Evolutionary conservation across 2,113 vertebrate genomes (phyloP).

Genomic region (Dipodomys merriami): DNA sequence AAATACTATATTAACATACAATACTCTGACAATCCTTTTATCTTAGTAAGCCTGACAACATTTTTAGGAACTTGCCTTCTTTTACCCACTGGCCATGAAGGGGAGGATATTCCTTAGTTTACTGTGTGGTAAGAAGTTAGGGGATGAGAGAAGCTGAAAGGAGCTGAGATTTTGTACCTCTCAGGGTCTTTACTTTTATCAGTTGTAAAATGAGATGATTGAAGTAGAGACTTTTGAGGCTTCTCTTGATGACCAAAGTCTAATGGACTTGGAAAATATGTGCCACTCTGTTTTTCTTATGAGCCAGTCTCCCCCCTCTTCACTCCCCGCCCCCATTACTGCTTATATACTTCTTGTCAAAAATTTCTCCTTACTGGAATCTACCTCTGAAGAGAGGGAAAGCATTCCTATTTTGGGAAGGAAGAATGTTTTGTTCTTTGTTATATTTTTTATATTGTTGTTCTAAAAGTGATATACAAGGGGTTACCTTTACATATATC

Average conservation of each 20-base stretch:
- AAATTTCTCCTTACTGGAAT: slow-evolving; percentile 26
- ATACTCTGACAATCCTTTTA: neutral
- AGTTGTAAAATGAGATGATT: neutral
- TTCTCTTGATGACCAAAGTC: slow-evolving; percentile 20
- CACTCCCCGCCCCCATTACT: neutral
- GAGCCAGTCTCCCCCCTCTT: slow-evolving; percentile 21
- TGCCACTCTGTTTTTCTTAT: neutral
- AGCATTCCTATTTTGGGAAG: slow-evolving; percentile 7
- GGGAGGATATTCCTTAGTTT: neutral
- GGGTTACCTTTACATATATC: too few species aligned
- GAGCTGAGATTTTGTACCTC: neutral
- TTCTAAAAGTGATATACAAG: too few species aligned
- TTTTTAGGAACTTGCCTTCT: slow-evolving; percentile 33
- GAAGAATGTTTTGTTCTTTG: neutral
- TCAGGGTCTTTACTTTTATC: slow-evolving; percentile 37
- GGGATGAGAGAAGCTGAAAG: neutral
- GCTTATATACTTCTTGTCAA: neutral
- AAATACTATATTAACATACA: slow-evolving; percentile 24
- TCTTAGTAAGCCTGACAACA: neutral
- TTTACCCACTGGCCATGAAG: neutral
- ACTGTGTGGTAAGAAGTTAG: neutral
- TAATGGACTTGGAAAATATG: neutral
- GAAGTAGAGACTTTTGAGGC: slow-evolving; percentile 2
- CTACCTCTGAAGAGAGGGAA: neutral
- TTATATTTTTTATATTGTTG: neutral